Evolutionary conservation across 2,113 vertebrate genomes (phyloP).

Genomic region (Corynorhinus townsendii): DNA sequence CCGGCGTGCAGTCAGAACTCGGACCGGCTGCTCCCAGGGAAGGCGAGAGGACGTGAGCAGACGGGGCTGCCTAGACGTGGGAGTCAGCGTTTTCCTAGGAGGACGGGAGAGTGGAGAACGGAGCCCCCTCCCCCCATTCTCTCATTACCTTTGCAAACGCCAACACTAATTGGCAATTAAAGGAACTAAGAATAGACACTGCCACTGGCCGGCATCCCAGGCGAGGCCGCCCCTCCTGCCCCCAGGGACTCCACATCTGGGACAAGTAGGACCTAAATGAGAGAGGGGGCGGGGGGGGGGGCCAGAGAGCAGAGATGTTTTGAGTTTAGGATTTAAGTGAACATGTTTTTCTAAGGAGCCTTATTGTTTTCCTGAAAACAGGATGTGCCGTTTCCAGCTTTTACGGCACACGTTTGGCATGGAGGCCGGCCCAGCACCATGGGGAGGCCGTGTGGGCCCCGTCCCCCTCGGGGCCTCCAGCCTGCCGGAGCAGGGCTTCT

Average conservation of each 20-base stretch:
- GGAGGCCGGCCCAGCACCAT: background rate
- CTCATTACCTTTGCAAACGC: background rate
- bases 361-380: conserved; percentile 7
- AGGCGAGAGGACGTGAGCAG: background rate
- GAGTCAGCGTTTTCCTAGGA: background rate
- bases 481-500: background rate
- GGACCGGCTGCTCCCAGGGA: conserved; percentile 40
- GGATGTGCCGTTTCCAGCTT: background rate
- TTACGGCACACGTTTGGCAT: background rate
- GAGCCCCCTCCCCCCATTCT: background rate
- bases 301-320: background rate
- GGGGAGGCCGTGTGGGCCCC: background rate
- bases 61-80: background rate
- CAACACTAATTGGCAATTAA: conserved; percentile 39
- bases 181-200: conserved; percentile 41
- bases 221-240: background rate
- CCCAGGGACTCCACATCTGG: too few species aligned
- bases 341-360: conserved; percentile 20
- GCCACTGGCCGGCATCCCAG: background rate
- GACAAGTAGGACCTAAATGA: too few species aligned
- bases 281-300: background rate
- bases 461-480: background rate
- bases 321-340: background rate
- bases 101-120: conserved; percentile 20
- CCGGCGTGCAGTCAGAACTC: conserved; percentile 23